Conservation (phyloP, 2,888 invertebrate species). For the Terebella lapidaria region DNA sequence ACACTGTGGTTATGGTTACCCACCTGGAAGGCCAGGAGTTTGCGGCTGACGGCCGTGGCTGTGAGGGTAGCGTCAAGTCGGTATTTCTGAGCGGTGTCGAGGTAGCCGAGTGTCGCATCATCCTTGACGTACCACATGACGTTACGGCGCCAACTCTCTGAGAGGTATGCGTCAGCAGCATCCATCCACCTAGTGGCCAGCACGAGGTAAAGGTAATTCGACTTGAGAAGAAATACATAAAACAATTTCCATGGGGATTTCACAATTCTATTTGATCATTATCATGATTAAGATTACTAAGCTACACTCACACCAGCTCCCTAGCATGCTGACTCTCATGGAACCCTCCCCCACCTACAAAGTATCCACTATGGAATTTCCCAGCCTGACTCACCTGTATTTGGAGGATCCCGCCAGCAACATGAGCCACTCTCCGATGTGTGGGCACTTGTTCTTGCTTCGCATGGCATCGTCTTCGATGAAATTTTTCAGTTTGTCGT, state of each 20-base stretch:
- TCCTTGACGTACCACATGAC: slow-evolving; percentile 47
- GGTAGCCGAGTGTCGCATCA: slow-evolving; percentile 33
- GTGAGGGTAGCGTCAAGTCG: slow-evolving; percentile 30
- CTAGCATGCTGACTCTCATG: too few relatives aligned
- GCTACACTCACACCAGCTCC: too few relatives aligned
- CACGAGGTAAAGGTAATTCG: too few relatives aligned
- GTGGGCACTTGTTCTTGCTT: slow-evolving; percentile 37
- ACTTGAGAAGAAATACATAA: too few relatives aligned
- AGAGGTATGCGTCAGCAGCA: slow-evolving; percentile 35
- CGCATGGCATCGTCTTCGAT: slow-evolving; percentile 32
- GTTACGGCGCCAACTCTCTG: slow-evolving; percentile 36
- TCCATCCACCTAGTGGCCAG: slow-evolving; percentile 32
- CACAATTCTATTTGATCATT: too few relatives aligned
- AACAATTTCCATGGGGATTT: too few relatives aligned
- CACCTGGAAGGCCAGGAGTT: slow-evolving; percentile 39
- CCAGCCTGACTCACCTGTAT: slow-evolving; percentile 30
- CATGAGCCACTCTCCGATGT: slow-evolving; percentile 42
- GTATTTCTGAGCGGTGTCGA: slow-evolving; percentile 34
- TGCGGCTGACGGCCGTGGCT: slow-evolving; percentile 37
- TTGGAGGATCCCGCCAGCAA: slow-evolving; percentile 34
- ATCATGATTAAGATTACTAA: too few relatives aligned
- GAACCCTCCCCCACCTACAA: too few relatives aligned
- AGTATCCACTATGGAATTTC: background rate
- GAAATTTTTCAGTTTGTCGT: slow-evolving; percentile 31
- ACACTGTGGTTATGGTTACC: background rate